Evolutionary conservation across 2,113 vertebrate species (phyloP), one percentile per base, ranked within the genome.

Genomic region (Andinoacara biseriatus): DNA sequence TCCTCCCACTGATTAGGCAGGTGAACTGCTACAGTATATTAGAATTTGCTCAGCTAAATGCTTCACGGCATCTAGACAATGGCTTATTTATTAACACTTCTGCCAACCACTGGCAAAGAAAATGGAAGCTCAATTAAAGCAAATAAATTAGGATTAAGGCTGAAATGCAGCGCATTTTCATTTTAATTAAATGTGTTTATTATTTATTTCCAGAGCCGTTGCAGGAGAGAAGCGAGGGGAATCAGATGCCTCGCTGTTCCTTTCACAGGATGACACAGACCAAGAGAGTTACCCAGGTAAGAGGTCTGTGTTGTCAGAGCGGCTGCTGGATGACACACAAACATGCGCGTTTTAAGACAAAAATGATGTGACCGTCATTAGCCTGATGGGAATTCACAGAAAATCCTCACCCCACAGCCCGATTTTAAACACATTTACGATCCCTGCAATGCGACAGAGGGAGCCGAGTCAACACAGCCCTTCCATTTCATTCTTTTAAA

Each of bases 131-230:
- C 93, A 94, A 95, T 95, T 94, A 95, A 93, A 89, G 91, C 69
- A 86, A 94, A 93, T 95, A 93, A 94, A 95, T 95, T 94, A 95
- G 94, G 94, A 95, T 95, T 95, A 95, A 92, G 90, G 77, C 81
- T 56, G 88, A 95, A 96, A 92, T 89, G 93, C 86, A 20, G 78
- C 40, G 38, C 92, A 91, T 94, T 95, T 93, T 94, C 62, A 91
- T 94, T 95, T 95, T 94, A 95, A 95, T 94, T 95, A 93, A 94
- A 95, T 79, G 81, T 93, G 91, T 95, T 96, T 94, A 93, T 95
- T 95, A 95, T 95, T 95, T 96, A 94, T 94, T 95, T 95, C 89
- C 80, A 40, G 74, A 81, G 82, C 76, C 40, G 14, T 83, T 38
- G 88, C 54, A 33, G 61, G 78, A 72, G 82, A n/a, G 79, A 29